Conservation (phyloP, 2,113 vertebrate species). For the Triplophysa siluroides region DNA sequence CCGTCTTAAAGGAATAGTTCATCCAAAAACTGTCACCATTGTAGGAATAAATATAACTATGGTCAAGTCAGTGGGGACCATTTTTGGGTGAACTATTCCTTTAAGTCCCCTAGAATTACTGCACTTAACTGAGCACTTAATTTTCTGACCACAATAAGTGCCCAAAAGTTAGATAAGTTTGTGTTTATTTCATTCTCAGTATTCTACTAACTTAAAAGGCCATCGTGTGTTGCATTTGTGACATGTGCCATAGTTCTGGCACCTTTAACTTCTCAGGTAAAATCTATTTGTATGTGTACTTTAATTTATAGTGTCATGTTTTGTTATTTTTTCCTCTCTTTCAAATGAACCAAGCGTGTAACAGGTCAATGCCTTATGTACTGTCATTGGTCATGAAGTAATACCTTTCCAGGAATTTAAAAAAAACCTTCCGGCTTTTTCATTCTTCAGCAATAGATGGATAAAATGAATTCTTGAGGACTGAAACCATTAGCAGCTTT, state of each 20-base stretch:
- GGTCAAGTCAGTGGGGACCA: too few species aligned
- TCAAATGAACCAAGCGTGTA: constrained; percentile 6
- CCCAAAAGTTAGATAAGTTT: constrained; percentile 8
- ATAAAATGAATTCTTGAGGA: neutral
- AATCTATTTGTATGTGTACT: constrained; percentile 45
- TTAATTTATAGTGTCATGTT: constrained; percentile 33
- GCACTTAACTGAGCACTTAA: constrained; percentile 14
- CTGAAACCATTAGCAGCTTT: neutral
- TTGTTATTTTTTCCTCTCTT: neutral
- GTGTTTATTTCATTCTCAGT: constrained; percentile 15
- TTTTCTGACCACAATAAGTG: constrained; percentile 14
- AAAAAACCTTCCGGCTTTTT: neutral
- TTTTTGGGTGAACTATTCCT: too few species aligned
- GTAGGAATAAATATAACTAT: too few species aligned
- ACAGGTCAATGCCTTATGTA: constrained; percentile 33
- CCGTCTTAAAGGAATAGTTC: constrained; percentile 3
- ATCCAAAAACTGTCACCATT: too few species aligned
- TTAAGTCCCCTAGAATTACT: constrained; percentile 13
- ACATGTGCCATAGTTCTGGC: constrained; percentile 27
- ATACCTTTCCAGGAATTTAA: neutral
- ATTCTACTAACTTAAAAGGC: constrained; percentile 26
- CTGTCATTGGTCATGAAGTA: constrained; percentile 10
- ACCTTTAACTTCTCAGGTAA: constrained; percentile 54
- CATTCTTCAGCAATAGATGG: constrained; percentile 36
- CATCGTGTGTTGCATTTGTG: constrained; percentile 35